These are phyloP conservation scores for Hydrophis major DNA, from an alignment of 2,797 vertebrate species.

Conservation along the genomic window DNA sequence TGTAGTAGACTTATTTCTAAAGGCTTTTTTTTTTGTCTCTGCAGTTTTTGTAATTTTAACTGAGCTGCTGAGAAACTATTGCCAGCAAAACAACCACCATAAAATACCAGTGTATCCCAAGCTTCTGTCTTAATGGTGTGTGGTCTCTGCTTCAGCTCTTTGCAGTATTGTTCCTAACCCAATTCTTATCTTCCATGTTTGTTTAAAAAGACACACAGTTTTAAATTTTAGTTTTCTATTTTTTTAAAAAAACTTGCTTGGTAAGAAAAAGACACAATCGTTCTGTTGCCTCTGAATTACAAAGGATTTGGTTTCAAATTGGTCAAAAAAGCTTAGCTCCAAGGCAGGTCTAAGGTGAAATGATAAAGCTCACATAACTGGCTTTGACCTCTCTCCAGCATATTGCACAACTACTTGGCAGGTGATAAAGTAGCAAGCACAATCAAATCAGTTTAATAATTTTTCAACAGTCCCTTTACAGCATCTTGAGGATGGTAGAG, in stretches of 20 bases:
- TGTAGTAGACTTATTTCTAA: conserved; percentile 4
- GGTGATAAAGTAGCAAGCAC: conserved; percentile 10
- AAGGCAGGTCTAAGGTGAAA: background rate
- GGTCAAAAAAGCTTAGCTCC: background rate
- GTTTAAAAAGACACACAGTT: background rate
- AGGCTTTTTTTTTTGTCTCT: conserved; percentile 3
- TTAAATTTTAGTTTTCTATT: background rate
- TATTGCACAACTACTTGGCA: background rate
- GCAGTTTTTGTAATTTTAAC: conserved; percentile 40
- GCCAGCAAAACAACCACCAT: background rate
- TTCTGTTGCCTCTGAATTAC: background rate
- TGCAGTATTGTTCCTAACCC: background rate
- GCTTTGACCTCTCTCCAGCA: background rate
- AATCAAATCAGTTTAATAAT: background rate
- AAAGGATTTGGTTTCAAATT: background rate
- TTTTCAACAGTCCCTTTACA: background rate
- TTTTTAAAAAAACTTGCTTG: rapidly evolving
- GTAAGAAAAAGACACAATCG: background rate
- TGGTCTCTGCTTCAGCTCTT: conserved; percentile 12
- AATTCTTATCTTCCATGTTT: background rate
- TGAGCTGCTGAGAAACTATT: conserved; percentile 24
- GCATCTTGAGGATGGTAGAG: conserved; percentile 27
- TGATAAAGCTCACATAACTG: background rate
- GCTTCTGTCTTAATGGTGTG: background rate
- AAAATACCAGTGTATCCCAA: conserved; percentile 28